Evolutionary conservation across 2,797 vertebrate species (phyloP).

Genomic region (Streptopelia turtur): DNA sequence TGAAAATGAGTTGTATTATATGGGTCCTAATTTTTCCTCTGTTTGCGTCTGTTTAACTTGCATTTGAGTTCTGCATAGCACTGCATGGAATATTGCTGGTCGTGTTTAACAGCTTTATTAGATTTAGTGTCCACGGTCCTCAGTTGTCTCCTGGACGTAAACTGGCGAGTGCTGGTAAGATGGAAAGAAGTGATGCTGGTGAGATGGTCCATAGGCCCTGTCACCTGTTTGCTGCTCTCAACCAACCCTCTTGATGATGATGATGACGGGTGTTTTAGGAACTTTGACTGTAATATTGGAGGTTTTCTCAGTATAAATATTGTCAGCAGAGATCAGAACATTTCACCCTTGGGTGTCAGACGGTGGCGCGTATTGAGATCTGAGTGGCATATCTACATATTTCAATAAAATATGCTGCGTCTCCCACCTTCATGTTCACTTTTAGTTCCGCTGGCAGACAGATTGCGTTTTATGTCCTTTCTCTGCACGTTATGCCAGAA

Average conservation of each 20-base stretch:
- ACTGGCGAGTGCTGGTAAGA: not conserved
- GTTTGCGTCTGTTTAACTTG: not conserved
- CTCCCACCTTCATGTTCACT: conserved; percentile 20
- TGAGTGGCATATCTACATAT: conserved; percentile 45
- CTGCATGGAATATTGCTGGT: not conserved
- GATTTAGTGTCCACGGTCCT: not conserved
- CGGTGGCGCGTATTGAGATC: not conserved
- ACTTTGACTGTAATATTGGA: not conserved
- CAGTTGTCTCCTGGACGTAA: not conserved
- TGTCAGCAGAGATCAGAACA: conserved; percentile 35
- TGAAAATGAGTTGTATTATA: not conserved
- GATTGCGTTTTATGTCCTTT: conserved; percentile 66
- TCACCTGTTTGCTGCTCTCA: not conserved
- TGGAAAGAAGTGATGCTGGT: not conserved
- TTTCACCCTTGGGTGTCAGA: conserved; percentile 27
- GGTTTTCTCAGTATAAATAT: not conserved
- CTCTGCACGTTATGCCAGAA: conserved; percentile 40
- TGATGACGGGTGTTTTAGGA: not conserved
- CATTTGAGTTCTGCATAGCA: not conserved
- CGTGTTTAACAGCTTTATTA: not conserved
- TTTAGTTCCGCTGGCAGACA: conserved; percentile 54
- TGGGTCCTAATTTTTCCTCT: not conserved
- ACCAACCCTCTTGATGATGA: not conserved
- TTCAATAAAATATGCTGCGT: conserved; percentile 56
- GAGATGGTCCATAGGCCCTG: not conserved